Base-by-base conservation (phyloP, 2,797 vertebrate genomes). In the Numenius phaeopus region DNA sequence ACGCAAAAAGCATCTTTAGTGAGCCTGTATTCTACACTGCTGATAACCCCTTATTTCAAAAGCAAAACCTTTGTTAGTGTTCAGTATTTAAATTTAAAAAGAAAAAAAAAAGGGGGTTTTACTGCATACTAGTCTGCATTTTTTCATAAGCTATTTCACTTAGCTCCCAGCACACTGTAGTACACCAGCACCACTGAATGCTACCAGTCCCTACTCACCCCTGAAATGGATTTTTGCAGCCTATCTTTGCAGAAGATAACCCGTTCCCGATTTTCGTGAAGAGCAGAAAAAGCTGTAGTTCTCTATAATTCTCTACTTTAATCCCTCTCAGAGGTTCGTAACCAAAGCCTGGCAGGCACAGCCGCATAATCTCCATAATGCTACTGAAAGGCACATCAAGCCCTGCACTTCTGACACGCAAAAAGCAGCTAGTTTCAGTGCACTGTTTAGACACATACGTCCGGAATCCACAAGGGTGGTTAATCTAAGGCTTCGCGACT, bases 311-410 rank as follows among this genome's bases (percentile, higher is more conserved):
- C 16, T 24, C 39, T 18, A 16, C 20, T 24, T 29, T 9, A 23
- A 23, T 9, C 8, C 10, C 14, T 6, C 15, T 14, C 20, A 10
- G 29, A 32, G 3, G 18, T 2, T 37, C 49, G 12, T 12, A 7
- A 42, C 12, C 27, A 9, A 29, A 89, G 22, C 18, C 11, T 4
- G 16, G 27, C 44, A 55, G 14, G 30, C 37, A 64, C 18, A 39
- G 19, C 50, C 10, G 12, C 3, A 23, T 0, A 1, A 59, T 5
- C 44, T 17, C 32, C 11, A 1, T 0, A n/a, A 22, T 0, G 10
- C n/a, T 8, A 9, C 0, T 0, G 19, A 18, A 13, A 54, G 2
- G 10, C 11, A 7, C 21, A 14, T 0, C 4, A 26, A 16, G 5
- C 58, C 9, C 29, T 3, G 14, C 27, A 11, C 0, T 44, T 32